Base-by-base conservation (phyloP, 2,888 invertebrate species). In the Bhutanitis thaidina region DNA sequence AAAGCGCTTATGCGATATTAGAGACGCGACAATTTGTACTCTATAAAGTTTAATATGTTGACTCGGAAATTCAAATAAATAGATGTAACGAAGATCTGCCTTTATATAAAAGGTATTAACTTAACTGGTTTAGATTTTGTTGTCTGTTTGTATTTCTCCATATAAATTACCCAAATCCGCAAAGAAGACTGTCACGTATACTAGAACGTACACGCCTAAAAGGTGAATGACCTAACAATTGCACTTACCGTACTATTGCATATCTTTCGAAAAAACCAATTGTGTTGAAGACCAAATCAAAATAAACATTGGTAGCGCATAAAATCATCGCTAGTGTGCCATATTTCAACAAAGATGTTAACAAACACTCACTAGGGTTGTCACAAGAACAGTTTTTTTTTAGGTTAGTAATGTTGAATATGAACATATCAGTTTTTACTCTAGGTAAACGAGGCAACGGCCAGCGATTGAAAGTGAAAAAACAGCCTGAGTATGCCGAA, bases 251-350 rank as follows among this genome's bases (percentile, higher is more conserved):
- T 29, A 30, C 16, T 13, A 45, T 48, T 57, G 52, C 60, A 56
- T 57, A 58, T 55, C 53, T 47, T 43, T 35, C 49, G 38, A 52
- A 40, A 39, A 35, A 35, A 53, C 59, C 45, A 40, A 45, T 45
- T 36, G 34, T 34, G 32, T 41, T 40, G 14, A 35, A 30, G 30
- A 40, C 13, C 39, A 40, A 46, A 32, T 62, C 53, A 62, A 63
- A 62, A 63, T 61, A 65, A 62, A 64, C 60, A 46, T 35, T 36
- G 54, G 58, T 52, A 55, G 58, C 49, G 47, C 57, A 62, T 63
- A 60, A 62, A 61, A 65, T 60, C 58, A 59, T 59, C 53, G 58
- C 57, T 49, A 51, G 60, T 54, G 56, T 58, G 58, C 58, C 55
- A 57, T 57, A 60, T 54, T 59, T 46, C 54, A 56, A 53, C 55